phyloP scores from a whole-genome alignment of 1,140 invertebrate genomes.

The Probaryconus sp. region DNA sequence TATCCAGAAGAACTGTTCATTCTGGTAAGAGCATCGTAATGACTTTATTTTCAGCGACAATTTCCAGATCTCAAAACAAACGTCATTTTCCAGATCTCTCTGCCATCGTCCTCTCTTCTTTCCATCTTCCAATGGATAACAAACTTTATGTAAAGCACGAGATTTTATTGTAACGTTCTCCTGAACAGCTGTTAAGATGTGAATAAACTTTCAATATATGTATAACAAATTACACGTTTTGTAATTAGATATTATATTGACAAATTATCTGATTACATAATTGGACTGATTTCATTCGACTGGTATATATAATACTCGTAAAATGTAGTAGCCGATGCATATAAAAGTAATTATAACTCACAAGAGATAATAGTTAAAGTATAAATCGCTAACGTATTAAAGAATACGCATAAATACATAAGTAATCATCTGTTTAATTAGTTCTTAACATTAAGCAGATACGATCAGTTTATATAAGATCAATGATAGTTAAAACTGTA shows the following conservation, averaged over 20 bases:
- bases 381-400: slow-evolving; percentile 50
- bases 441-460: slow-evolving; percentile 42
- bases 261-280: slow-evolving; percentile 49
- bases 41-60: too few relatives aligned
- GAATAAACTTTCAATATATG: slow-evolving; percentile 49
- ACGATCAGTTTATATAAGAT: slow-evolving; percentile 51
- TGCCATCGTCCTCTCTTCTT: slow-evolving; percentile 14
- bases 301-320: slow-evolving; percentile 3
- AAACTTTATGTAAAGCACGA: slow-evolving; percentile 46
- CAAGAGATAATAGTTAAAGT: slow-evolving; percentile 46
- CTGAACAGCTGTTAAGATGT: slow-evolving; percentile 39
- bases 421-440: slow-evolving; percentile 53
- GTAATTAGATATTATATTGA: slow-evolving; percentile 56
- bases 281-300: slow-evolving; percentile 15
- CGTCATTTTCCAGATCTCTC: too few relatives aligned
- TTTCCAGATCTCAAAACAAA: too few relatives aligned
- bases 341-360: slow-evolving; percentile 52
- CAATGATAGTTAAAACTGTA: slow-evolving; percentile 27
- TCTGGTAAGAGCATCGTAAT: too few relatives aligned
- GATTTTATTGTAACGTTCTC: slow-evolving; percentile 45
- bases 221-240: slow-evolving; percentile 36
- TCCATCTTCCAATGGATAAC: slow-evolving; percentile 27
- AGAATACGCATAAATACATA: slow-evolving; percentile 60
- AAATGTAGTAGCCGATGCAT: slow-evolving; percentile 30
- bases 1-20: too few relatives aligned